Percentiles rank a stretch among this genome's conserved stretches.
Evolutionary conservation across 2,113 vertebrate genomes (phyloP).

Genomic region (Meriones unguiculatus): DNA sequence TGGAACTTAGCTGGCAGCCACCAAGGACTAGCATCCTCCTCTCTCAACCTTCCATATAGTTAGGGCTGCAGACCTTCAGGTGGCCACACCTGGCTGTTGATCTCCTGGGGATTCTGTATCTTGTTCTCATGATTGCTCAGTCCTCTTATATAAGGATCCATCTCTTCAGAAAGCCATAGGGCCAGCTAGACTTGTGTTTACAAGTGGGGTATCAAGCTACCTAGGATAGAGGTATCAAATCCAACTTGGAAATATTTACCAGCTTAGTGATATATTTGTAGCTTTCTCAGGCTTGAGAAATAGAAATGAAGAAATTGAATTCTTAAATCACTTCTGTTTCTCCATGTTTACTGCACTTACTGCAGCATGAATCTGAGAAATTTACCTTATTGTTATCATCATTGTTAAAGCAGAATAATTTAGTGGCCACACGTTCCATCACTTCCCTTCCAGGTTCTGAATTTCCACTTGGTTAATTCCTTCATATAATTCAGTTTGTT

Average conservation of each 20-base stretch:
- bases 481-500: background rate
- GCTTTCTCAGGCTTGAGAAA: background rate
- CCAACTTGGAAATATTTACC: background rate
- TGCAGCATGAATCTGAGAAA: background rate
- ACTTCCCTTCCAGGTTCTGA: background rate
- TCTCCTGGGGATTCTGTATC: background rate
- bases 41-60: background rate
- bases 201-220: no score
- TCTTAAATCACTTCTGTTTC: background rate
- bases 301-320: background rate
- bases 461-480: background rate
- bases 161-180: background rate
- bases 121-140: background rate
- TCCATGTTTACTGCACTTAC: background rate
- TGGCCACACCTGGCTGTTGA: background rate
- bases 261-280: background rate
- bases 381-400: background rate
- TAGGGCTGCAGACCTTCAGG: background rate
- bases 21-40: no score
- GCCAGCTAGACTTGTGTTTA: background rate
- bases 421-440: background rate
- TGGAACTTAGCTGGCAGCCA: background rate
- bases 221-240: background rate
- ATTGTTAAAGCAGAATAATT: background rate
- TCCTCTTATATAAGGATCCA: no score